Conservation (phyloP, 2,113 vertebrate genomes). For the Burhinus bistriatus region DNA sequence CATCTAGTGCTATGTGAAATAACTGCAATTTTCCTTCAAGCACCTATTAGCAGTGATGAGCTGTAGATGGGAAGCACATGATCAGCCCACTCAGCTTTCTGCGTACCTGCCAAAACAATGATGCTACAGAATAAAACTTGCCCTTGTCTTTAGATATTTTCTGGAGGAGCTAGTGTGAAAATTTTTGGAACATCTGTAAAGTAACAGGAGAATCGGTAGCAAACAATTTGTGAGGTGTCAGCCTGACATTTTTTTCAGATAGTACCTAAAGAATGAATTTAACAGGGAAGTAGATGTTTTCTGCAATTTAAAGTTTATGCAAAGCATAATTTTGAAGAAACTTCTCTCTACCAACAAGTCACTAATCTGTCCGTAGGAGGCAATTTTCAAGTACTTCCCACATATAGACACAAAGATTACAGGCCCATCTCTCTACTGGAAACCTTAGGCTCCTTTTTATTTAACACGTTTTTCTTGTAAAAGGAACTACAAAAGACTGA, state of each 20-base stretch:
- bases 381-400: slow-evolving; percentile 44
- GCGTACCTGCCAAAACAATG: slow-evolving; percentile 12
- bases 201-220: not conserved
- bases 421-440: not conserved
- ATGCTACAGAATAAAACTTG: slow-evolving; percentile 1
- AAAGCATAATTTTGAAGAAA: slow-evolving; percentile 20
- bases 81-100: slow-evolving; percentile 34
- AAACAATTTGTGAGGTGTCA: slow-evolving; percentile 4
- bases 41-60: slow-evolving; percentile 30
- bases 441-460: not conserved
- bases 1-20: slow-evolving; percentile 14
- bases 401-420: slow-evolving; percentile 31
- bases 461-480: slow-evolving; percentile 16
- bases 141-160: not conserved
- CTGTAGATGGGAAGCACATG: slow-evolving; percentile 35
- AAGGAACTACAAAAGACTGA: slow-evolving; percentile 57
- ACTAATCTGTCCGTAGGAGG: slow-evolving; percentile 37
- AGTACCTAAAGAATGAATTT: not conserved
- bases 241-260: not conserved
- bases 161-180: not conserved
- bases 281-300: not conserved
- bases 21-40: slow-evolving; percentile 47
- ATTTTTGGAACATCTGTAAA: not conserved
- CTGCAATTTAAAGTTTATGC: slow-evolving; percentile 21
- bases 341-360: slow-evolving; percentile 12